Percentiles rank a stretch among this genome's conserved stretches.
Evolutionary conservation across 2,113 vertebrate species (phyloP).

Genomic region (Peromyscus polionotus): DNA sequence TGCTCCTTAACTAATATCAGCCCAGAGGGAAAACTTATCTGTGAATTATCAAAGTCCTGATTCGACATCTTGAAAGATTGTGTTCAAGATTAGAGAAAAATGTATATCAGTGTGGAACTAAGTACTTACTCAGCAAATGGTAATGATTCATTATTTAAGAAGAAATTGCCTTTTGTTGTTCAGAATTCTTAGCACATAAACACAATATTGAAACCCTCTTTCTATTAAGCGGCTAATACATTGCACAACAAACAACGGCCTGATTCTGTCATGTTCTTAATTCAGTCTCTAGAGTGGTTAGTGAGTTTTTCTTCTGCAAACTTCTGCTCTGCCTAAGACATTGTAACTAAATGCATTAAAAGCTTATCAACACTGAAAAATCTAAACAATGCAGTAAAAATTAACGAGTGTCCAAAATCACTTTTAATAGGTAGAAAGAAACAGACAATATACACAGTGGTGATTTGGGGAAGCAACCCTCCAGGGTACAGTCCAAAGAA

Average conservation of each 20-base stretch:
- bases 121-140: not conserved
- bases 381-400: not conserved
- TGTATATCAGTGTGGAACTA: not conserved
- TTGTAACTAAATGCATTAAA: not conserved
- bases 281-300: not conserved
- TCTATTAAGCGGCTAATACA: not conserved
- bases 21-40: not conserved
- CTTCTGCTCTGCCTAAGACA: not conserved
- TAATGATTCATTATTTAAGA: not conserved
- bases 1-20: not conserved
- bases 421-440: not conserved
- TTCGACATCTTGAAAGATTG: not conserved
- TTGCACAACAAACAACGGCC: not conserved
- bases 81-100: constrained; percentile 14
- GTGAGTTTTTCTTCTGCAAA: not conserved
- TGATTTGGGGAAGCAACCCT: not conserved
- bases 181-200: not conserved
- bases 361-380: not conserved
- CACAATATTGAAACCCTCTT: not conserved
- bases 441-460: not conserved
- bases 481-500: not conserved
- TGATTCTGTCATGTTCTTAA: not conserved
- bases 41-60: not conserved
- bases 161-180: not conserved
- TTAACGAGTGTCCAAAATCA: not conserved